Evolutionary conservation across 2,113 vertebrate species (phyloP), one percentile per base, ranked within the genome.

Genomic region (Passer montanus): DNA sequence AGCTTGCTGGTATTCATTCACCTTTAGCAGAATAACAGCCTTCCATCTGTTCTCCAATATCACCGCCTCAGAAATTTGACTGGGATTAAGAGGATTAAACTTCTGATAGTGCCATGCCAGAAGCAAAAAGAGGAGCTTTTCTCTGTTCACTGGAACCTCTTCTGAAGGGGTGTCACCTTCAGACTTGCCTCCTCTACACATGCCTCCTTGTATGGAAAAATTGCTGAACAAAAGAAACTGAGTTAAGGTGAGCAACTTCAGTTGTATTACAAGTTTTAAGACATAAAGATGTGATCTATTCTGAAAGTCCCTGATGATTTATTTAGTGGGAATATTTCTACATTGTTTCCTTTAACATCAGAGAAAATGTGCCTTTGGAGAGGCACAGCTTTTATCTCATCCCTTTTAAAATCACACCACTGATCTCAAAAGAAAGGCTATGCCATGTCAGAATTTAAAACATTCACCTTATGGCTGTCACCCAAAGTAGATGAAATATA

Each of bases 271-370:
- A 96, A 80, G 82, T 88, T 96, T 84, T 89, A 93, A 95, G 87
- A 90, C 88, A 75, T 55, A 79, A 92, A 47, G 56, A 77, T 89
- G 41, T 90, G 85, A 92, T 88, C 76, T 86, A 60, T 93, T 90
- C 88, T 93, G 66, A 90, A 97, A 96, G 53, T 94, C 88, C 94
- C 83, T 89, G 83, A 96, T 96, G 90, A 95, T 94, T 96, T 96
- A 96, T 94, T 95, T 96, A 96, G 88, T 46, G 88, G 56, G 95
- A 80, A 96, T 90, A 93, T 96, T 97, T 96, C 93, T 95, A 96
- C 90, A 97, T 96, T 95, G 95, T 95, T 95, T 97, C 93, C 53
- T 90, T 90, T 90, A 95, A 93, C 80, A 86, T 94, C 90, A 94
- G 86, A 95, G 92, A 90, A 81, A 96, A 94, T 49, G 92, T 91